Conservation (phyloP, 92 coral and sea anemone species). For the Scolanthus callimorphus region DNA sequence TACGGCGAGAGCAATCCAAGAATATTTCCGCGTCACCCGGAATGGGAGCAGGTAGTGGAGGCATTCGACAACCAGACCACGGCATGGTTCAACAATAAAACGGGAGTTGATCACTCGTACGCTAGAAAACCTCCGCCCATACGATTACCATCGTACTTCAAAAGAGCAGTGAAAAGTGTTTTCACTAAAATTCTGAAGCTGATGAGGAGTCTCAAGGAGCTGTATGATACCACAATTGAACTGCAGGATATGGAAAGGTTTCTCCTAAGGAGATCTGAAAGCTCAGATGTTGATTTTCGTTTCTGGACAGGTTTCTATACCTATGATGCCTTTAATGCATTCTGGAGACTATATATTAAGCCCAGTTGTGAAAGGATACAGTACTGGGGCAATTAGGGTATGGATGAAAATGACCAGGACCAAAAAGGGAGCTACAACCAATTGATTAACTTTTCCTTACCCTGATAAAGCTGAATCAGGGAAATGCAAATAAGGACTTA, state of each 20-base stretch:
- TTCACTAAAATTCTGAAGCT: too few species aligned
- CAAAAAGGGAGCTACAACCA: conserved; percentile 36
- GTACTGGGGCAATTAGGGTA: too few species aligned
- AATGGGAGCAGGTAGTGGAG: background rate
- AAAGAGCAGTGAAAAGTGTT: too few species aligned
- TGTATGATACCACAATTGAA: too few species aligned
- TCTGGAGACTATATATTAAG: too few species aligned
- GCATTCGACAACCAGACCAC: background rate
- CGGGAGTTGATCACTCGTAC: too few species aligned
- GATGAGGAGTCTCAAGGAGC: too few species aligned
- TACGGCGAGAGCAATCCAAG: background rate
- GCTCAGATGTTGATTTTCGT: background rate
- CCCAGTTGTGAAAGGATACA: too few species aligned
- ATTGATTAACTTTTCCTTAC: conserved; percentile 53
- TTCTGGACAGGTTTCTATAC: background rate
- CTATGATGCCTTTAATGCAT: background rate
- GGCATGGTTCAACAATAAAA: too few species aligned
- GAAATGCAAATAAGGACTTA: too few species aligned
- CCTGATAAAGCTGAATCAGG: conserved; percentile 40
- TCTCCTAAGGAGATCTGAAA: background rate
- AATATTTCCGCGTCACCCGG: background rate
- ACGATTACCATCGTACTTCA: too few species aligned
- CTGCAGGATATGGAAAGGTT: background rate
- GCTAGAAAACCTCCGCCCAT: too few species aligned
- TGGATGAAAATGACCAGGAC: conserved; percentile 14